A percentile compares a stretch with the other conserved stretches of the same genome.
phyloP scores from a whole-genome alignment of 2,113 vertebrate species.

The Silurus glanis region DNA sequence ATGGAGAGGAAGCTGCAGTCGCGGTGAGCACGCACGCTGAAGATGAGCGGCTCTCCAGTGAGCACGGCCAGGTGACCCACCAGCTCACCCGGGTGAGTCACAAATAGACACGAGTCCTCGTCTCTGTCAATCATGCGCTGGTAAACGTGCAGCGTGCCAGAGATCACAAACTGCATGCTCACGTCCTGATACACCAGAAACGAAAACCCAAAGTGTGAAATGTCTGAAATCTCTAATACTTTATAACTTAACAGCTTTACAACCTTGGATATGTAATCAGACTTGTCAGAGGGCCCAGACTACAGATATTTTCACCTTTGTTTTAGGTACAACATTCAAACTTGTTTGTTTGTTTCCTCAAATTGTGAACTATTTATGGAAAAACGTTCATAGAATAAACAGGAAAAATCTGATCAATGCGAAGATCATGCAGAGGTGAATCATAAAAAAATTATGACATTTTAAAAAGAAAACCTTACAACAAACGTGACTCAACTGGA shows the following conservation, averaged over 20 bases:
- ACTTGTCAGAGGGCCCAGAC: not conserved
- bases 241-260: not conserved
- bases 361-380: not conserved
- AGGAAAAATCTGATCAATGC: not conserved
- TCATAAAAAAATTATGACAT: not conserved
- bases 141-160: slow-evolving; percentile 86
- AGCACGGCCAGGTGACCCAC: slow-evolving; percentile 92
- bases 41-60: slow-evolving; percentile 92
- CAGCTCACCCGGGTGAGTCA: slow-evolving; percentile 87
- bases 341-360: not conserved
- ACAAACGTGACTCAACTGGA: not conserved
- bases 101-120: slow-evolving; percentile 87
- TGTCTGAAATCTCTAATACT: not conserved
- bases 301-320: not conserved
- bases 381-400: not conserved
- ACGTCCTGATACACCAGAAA: slow-evolving; percentile 75
- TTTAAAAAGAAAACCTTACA: not conserved
- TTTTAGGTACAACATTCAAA: not conserved
- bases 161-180: slow-evolving; percentile 88
- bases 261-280: not conserved
- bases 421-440: not conserved
- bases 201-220: not conserved
- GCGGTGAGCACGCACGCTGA: slow-evolving; percentile 85
- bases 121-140: slow-evolving; percentile 87
- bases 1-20: slow-evolving; percentile 92